Percentiles rank a stretch among this genome's conserved stretches.
These are phyloP conservation scores for Hypotaenidia philippensis DNA, from an alignment of 2,797 vertebrate species.

Conservation along the genomic window DNA sequence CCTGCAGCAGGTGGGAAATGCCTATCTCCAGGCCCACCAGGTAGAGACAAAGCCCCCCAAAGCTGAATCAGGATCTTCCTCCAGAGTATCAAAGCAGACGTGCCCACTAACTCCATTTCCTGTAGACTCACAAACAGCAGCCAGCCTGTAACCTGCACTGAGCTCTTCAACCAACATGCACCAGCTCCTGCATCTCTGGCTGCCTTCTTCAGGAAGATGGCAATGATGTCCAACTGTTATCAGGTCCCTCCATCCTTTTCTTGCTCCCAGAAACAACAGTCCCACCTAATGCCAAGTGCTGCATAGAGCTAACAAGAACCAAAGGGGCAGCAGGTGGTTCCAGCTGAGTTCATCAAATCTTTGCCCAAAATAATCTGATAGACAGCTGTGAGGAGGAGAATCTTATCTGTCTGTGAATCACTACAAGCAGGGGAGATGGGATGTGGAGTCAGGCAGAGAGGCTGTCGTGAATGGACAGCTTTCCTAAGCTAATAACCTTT, in stretches of 20 bases:
- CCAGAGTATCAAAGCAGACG: not conserved
- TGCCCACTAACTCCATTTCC: not conserved
- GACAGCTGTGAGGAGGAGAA: constrained; percentile 24
- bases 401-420: constrained; percentile 21
- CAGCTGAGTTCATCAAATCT: constrained; percentile 40
- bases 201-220: not conserved
- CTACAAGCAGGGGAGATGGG: not conserved
- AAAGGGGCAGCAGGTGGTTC: constrained; percentile 49
- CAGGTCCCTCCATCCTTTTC: not conserved
- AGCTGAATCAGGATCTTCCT: not conserved
- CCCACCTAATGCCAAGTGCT: not conserved
- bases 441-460: constrained; percentile 21
- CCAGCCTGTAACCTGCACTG: not conserved
- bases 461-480: constrained; percentile 42
- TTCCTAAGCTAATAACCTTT: constrained; percentile 29
- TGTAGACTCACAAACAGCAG: not conserved
- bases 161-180: not conserved
- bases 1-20: not conserved
- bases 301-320: not conserved
- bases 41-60: not conserved
- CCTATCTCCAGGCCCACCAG: not conserved
- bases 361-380: constrained; percentile 25
- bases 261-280: not conserved
- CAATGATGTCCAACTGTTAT: not conserved
- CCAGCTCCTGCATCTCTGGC: not conserved